Evolutionary conservation across 2,888 invertebrate species (phyloP).

Genomic region (Leucozona laternaria): DNA sequence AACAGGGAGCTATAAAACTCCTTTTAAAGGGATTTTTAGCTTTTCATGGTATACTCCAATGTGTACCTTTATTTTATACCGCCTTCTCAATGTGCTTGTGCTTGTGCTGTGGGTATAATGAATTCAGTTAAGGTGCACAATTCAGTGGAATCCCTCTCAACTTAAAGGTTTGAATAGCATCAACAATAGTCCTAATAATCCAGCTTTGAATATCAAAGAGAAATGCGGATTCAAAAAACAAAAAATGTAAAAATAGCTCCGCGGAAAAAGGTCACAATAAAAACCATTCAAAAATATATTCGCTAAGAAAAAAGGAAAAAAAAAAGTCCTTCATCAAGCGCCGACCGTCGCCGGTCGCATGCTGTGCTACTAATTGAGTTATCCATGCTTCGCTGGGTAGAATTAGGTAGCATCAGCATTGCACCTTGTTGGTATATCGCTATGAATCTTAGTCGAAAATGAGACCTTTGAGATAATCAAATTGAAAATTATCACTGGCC

Average conservation of each 20-base stretch:
- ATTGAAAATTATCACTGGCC: constrained; percentile 71
- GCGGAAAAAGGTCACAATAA: constrained; percentile 54
- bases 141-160: constrained; percentile 30
- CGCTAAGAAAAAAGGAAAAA: not conserved
- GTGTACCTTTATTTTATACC: constrained; percentile 10
- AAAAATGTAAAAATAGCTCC: constrained; percentile 4
- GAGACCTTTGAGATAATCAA: constrained; percentile 66
- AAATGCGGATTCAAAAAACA: not conserved
- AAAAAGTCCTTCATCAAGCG: not conserved
- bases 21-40: constrained; percentile 60
- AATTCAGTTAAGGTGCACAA: constrained; percentile 28
- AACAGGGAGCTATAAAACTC: constrained; percentile 60
- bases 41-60: constrained; percentile 19
- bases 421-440: constrained; percentile 37
- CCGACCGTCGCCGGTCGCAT: not conserved
- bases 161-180: constrained; percentile 19
- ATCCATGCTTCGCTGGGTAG: constrained; percentile 61
- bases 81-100: not conserved
- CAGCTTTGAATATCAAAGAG: constrained; percentile 63
- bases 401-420: constrained; percentile 66
- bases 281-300: constrained; percentile 21
- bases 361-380: constrained; percentile 69
- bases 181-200: constrained; percentile 64
- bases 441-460: constrained; percentile 1
- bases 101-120: constrained; percentile 17